Evolutionary conservation across 2,113 vertebrate genomes (phyloP).

Genomic region (Amazona vittata): DNA sequence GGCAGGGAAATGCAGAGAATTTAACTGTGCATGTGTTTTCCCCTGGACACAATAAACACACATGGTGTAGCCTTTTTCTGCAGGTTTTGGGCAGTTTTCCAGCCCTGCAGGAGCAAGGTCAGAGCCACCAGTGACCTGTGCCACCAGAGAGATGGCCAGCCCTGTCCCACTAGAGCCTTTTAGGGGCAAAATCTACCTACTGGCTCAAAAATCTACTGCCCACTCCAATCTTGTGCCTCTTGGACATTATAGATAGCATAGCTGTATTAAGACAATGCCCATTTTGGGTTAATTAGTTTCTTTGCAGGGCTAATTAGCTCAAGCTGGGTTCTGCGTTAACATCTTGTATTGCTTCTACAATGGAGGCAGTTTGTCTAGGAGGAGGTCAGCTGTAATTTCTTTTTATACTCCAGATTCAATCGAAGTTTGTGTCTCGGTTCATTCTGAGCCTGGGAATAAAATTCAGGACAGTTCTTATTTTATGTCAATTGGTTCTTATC

Average conservation of each 20-base stretch:
- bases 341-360: background rate
- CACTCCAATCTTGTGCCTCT: accelerated
- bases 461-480: background rate
- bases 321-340: background rate
- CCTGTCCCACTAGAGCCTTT: background rate
- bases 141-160: background rate
- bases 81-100: background rate
- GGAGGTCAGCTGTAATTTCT: background rate
- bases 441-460: background rate
- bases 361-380: background rate
- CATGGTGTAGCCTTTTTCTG: accelerated
- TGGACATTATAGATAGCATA: accelerated
- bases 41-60: background rate
- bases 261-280: background rate
- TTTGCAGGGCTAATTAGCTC: slow-evolving; percentile 6
- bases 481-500: slow-evolving; percentile 16
- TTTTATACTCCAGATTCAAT: background rate
- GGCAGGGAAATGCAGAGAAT: background rate
- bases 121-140: background rate
- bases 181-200: accelerated
- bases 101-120: background rate
- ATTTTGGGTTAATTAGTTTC: background rate
- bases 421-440: background rate
- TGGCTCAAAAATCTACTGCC: background rate
- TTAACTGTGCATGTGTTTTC: accelerated